Base-by-base conservation (phyloP, 2,888 invertebrate genomes). In the Sturmia bella region DNA sequence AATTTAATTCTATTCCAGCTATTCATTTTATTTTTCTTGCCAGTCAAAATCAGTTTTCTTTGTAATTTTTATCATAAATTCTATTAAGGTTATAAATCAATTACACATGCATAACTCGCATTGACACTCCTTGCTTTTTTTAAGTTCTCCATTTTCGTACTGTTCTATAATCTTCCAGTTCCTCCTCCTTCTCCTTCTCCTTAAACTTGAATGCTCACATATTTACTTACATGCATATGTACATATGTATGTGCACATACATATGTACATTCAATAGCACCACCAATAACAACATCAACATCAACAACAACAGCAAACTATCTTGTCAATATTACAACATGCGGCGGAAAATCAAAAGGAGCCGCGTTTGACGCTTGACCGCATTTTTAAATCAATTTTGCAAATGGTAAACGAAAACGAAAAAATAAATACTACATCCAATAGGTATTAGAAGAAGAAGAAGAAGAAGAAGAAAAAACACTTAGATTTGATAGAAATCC, bases 361-460 rank as follows among this genome's bases (percentile, higher is more conserved):
- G 77, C 69, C 78, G 70, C 74, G 27, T 75, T 82, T 82, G 77
- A 74, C 74, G 81, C 77, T 82, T 82, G 82, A 82, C 82, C 82
- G 82, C 82, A 75, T 82, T 82, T 52, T 82, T 66, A 82, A 82
- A 82, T 82, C 78, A 78, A 82, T 78, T 82, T 78, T 43, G 74
- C 74, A 78, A 74, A 54, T 74, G 57, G 17, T 45, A 41, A 57
- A 50, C 21, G 27, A 39, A 57, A 54, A 61, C 6, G 19, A 32
- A 48, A 32, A 17, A 32, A 48, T 32, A 74, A 69, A 61, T 27
- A 61, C 24, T n/a, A 9, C n/a, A n/a, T n/a, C n/a, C n/a, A n/a
- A n/a, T n/a, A n/a, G n/a, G n/a, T n/a, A n/a, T n/a, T n/a, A n/a
- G n/a, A n/a, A n/a, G n/a, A n/a, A n/a, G n/a, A n/a, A n/a, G n/a